Base-by-base conservation (phyloP, 2,113 vertebrate species). In the Mixornis gularis region DNA sequence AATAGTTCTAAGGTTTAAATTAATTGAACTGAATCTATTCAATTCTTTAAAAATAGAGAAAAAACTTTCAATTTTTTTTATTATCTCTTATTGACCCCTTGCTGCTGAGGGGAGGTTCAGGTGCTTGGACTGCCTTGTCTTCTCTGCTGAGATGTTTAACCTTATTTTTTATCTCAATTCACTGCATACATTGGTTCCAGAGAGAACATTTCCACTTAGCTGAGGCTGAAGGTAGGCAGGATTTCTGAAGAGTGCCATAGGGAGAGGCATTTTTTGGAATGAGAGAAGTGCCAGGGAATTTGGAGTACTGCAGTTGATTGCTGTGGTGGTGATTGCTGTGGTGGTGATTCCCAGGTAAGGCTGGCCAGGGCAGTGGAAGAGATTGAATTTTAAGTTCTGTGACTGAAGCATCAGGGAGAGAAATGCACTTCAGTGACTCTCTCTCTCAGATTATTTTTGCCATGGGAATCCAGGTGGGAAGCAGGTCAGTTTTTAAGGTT, bases 1-100 rank as follows among this genome's bases (percentile, higher is more conserved):
- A 84, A 20, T 53, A 62, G 56, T 87, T 95, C 74, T 81, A 88
- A 89, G 77, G 52, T 92, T 59, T 32, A 88, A 78, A 94, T 85
- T 18, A 95, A 90, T 85, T n/a, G 36, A 89, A 90, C 64, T 40
- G 85, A 91, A 88, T 79, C 51, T 3, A n/a, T 85, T 64, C 17
- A 0, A 2, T 53, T 85, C 20, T 79, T 81, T 58, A 46, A 73
- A 95, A 88, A 74, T 2, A 38, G 30, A 89, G 10, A 8, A 32
- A 76, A 63, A 85, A 29, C n/a, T 82, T 91, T 10, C 49, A 24
- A 3, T 32, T 85, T 85, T 79, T 76, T 81, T 8, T 41, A 34
- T 85, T 85, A 30, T 73, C 55, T 81, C 17, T 58, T 77, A 53
- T 27, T 49, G 30, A 53, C 26, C 69, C 71, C 44, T 65, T 71